Evolutionary conservation across 2,888 invertebrate genomes (phyloP), one percentile per base, ranked within the genome.

Genomic region (Nezara viridula): DNA sequence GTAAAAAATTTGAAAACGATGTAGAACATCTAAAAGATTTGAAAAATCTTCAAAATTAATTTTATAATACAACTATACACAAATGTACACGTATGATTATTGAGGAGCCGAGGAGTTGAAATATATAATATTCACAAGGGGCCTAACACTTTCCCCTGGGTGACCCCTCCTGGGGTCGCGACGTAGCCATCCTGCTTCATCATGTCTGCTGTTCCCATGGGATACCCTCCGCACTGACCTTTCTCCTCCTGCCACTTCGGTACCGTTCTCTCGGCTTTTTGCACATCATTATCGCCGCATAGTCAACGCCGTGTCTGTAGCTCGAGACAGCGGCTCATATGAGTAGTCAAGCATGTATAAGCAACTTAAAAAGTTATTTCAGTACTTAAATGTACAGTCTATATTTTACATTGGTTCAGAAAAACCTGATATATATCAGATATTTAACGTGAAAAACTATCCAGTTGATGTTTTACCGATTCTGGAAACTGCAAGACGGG

Each of bases 131-230:
- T 81, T 21, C 2, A 81, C 4, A 81, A 44, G 44, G 44, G 81
- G 81, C 2, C 14, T 9, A 81, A 81, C 14, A 47, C 81, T 81
- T 81, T 81, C 81, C 81, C 44, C 5, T 81, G 81, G 1, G 14
- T 81, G 44, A 81, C 81, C 81, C 81, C 81, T 0, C 19, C 0
- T 12, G 40, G 44, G 44, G 44, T 81, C 44, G 10, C 12, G 9
- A n/a, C 44, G n/a, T n/a, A 24, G 44, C 14, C 44, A 81, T 81
- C 81, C 81, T 81, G 81, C 81, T 81, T 81, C 81, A 81, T 81
- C 81, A 81, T 81, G 44, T 81, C 81, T 40, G 44, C 44, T n/a
- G 44, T 81, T 81, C 81, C 81, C 81, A 81, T 81, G 81, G 81
- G 81, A 81, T 44, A 81, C 81, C 81, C 44, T 81, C 44, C 44